Conservation (phyloP, 1,140 invertebrate genomes). For the Thalassaphorura encarpata region DNA sequence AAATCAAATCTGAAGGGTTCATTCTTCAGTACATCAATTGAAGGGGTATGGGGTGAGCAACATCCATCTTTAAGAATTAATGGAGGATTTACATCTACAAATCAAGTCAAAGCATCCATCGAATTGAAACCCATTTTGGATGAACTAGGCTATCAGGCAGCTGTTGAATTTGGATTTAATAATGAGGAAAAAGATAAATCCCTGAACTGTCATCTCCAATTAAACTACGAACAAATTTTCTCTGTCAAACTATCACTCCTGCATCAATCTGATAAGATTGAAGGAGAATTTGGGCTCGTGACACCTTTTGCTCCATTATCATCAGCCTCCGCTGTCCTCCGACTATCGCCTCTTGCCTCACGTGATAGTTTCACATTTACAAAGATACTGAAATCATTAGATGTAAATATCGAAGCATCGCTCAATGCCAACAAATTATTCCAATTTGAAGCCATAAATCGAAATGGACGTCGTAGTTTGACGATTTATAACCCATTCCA, state of each 20-base stretch:
- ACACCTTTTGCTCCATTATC: constrained; percentile 33
- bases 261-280: not conserved
- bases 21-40: constrained; percentile 23
- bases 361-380: constrained; percentile 5
- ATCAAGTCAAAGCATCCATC: constrained; percentile 24
- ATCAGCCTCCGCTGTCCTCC: constrained; percentile 26
- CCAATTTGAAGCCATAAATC: constrained; percentile 27
- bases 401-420: constrained; percentile 27
- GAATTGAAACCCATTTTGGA: constrained; percentile 3
- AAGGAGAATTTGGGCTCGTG: constrained; percentile 29
- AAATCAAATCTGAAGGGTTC: constrained; percentile 17
- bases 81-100: constrained; percentile 17
- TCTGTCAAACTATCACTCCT: not conserved
- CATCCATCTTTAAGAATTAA: constrained; percentile 25
- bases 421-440: constrained; percentile 31
- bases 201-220: constrained; percentile 11
- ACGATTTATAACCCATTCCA: constrained; percentile 33
- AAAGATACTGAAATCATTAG: constrained; percentile 25
- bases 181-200: not conserved
- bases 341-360: constrained; percentile 15
- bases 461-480: constrained; percentile 28
- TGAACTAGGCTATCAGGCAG: too few species aligned
- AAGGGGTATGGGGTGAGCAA: constrained; percentile 24
- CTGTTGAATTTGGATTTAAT: not conserved
- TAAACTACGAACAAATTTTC: constrained; percentile 11